Base-by-base conservation (phyloP, 1,140 invertebrate species). In the Musca domestica region DNA sequence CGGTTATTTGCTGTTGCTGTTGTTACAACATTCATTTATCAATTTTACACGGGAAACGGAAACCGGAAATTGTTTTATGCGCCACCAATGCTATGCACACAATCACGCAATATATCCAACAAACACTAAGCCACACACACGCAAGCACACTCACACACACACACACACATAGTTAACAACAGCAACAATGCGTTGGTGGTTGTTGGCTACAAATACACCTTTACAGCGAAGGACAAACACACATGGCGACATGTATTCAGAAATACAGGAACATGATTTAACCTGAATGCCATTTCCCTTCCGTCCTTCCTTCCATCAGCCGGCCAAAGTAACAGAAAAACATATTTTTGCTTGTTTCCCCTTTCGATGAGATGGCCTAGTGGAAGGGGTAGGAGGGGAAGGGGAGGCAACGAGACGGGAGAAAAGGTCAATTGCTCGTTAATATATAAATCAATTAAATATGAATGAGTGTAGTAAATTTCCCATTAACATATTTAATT, bases 61-160 rank as follows among this genome's bases (percentile, higher is more conserved):
- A 54, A 54, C 20, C 19, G 52, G 52, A 54, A 54, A 54, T 54
- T 54, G 52, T 54, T 54, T 54, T 54, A 54, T 54, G 52, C 52
- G 22, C 52, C 22, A 54, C 52, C 52, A 54, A 12, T 54, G 20
- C 52, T 23, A 41, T 41, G 34, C 34, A 41, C 34, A 41, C 34
- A 41, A 41, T 41, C 34, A 41, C 34, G 34, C 34, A 41, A 41
- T 41, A 10, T 9, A 41, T 5, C 2, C 34, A 41, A 41, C 34
- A 41, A 41, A 30, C 3, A 9, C 34, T 10, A n/a, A n/a, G n/a
- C n/a, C n/a, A 41, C 34, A 41, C 34, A 7, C 4, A 41, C 34
- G 34, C 34, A n/a, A n/a, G n/a, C n/a, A n/a, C n/a, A n/a, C n/a
- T n/a, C n/a, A n/a, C n/a, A 41, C 34, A 41, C 34, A 7, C 4